Evolutionary conservation across 2,888 invertebrate genomes (phyloP).

Genomic region (Theristus sp.): DNA sequence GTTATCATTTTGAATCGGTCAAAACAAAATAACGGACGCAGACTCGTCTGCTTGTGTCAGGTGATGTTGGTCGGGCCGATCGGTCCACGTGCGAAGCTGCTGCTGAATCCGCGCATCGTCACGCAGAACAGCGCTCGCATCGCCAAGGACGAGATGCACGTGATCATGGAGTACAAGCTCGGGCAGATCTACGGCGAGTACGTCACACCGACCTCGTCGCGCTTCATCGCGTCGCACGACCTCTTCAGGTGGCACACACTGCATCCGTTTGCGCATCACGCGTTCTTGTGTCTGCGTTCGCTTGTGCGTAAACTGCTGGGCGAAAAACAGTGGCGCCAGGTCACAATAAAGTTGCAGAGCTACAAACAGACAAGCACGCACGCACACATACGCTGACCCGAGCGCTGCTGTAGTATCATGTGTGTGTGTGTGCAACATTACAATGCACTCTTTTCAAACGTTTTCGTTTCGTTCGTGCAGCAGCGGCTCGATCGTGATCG

Average conservation of each 20-base stretch:
- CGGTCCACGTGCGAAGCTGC: slow-evolving; percentile 30
- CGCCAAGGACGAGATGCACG: slow-evolving; percentile 33
- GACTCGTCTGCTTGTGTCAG: too few relatives aligned
- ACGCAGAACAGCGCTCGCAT: slow-evolving; percentile 26
- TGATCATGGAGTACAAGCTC: slow-evolving; percentile 35
- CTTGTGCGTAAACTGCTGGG: too few relatives aligned
- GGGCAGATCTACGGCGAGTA: slow-evolving; percentile 31
- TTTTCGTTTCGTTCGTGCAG: slow-evolving; percentile 14
- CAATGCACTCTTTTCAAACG: too few relatives aligned
- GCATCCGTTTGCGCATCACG: too few relatives aligned
- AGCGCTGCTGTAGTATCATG: too few relatives aligned
- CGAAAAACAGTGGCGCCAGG: too few relatives aligned
- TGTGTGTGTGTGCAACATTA: too few relatives aligned
- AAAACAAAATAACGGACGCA: background rate
- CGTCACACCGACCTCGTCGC: slow-evolving; percentile 31
- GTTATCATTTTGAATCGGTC: background rate
- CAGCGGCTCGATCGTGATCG: slow-evolving; percentile 25
- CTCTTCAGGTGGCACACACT: slow-evolving; percentile 32
- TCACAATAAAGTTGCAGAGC: too few relatives aligned
- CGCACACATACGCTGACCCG: too few relatives aligned
- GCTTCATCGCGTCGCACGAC: slow-evolving; percentile 35
- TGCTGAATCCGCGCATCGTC: slow-evolving; percentile 30
- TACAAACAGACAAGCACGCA: too few relatives aligned
- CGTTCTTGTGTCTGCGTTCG: too few relatives aligned
- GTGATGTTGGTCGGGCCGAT: slow-evolving; percentile 35